Evolutionary conservation across 2,113 vertebrate genomes (phyloP).

Genomic region (Ammodytes dubius): DNA sequence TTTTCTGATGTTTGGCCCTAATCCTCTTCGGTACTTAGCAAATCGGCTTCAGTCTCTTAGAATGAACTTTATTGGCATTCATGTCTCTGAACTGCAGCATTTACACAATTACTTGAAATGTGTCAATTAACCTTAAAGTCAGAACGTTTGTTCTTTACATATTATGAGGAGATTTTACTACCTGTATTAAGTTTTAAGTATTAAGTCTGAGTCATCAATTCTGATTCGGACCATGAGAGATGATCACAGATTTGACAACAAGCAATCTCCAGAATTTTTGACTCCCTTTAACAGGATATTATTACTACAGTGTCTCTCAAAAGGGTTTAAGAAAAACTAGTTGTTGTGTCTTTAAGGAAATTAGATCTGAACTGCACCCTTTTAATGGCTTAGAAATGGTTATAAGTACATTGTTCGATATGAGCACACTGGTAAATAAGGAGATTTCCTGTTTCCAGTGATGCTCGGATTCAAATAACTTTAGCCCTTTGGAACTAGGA

Average conservation of each 20-base stretch:
- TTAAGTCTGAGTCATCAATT: too few species aligned
- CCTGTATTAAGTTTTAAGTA: too few species aligned
- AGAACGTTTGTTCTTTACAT: background rate
- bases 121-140: background rate
- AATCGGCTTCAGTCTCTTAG: background rate
- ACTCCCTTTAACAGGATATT: background rate
- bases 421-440: background rate
- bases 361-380: background rate
- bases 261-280: too few species aligned
- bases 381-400: background rate
- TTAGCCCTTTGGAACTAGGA: background rate
- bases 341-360: background rate
- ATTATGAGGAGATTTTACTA: background rate
- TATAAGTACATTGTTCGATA: background rate
- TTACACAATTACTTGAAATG: background rate
- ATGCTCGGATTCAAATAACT: background rate
- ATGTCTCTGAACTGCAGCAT: background rate
- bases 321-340: background rate
- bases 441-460: background rate
- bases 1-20: too few species aligned
- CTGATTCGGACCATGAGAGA: too few species aligned
- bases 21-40: too few species aligned
- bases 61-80: background rate
- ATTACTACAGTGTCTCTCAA: too few species aligned
- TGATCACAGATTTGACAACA: too few species aligned